phyloP scores from a whole-genome alignment of 2,797 vertebrate species.

The Neomorphus geoffroyi region DNA sequence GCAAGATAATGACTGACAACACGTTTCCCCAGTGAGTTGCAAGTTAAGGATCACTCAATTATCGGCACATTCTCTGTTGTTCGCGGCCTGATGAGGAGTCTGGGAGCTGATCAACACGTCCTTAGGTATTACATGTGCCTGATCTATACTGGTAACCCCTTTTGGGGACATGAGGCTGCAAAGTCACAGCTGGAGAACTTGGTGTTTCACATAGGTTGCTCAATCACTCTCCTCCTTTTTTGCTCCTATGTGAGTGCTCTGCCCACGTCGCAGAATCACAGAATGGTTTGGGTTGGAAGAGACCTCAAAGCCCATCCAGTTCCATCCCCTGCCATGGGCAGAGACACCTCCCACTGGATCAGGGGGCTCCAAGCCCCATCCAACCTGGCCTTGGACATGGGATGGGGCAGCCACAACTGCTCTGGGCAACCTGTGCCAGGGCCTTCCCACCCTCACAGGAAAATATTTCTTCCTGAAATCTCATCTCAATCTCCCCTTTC shows the following conservation, averaged over 20 bases:
- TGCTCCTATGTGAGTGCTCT: not conserved
- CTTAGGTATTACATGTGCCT: rapidly evolving
- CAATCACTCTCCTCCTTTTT: not conserved
- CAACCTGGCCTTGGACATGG: no score
- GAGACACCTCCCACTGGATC: no score
- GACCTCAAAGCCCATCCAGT: no score
- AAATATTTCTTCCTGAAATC: no score
- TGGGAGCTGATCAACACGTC: not conserved
- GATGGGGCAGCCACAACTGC: no score
- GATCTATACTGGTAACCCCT: not conserved
- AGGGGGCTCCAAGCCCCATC: no score
- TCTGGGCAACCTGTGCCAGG: no score
- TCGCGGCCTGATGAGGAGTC: not conserved
- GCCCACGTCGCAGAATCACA: no score
- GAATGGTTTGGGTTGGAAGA: no score
- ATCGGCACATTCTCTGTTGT: not conserved
- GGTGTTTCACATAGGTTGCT: rapidly evolving
- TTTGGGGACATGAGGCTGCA: not conserved
- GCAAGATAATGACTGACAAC: not conserved
- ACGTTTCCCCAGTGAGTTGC: not conserved
- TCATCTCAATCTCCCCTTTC: no score
- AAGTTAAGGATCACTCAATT: not conserved
- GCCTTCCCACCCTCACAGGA: no score
- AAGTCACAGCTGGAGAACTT: not conserved
- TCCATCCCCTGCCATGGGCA: no score